Evolutionary conservation across 2,888 invertebrate species (phyloP), one percentile per base, ranked within the genome.

Genomic region (Rosalia funebris): DNA sequence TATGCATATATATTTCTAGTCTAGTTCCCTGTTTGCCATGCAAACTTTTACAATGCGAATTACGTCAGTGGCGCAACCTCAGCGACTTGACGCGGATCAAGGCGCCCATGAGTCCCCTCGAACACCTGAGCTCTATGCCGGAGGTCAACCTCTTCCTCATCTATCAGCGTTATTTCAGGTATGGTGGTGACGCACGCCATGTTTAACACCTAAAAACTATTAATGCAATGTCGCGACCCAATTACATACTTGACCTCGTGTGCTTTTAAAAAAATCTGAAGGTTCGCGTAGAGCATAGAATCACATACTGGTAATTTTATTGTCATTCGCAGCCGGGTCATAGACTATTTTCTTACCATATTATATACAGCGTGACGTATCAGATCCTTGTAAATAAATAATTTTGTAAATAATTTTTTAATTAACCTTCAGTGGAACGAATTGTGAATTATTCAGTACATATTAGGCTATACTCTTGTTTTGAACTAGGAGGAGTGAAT

Each of bases 141-240:
- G 60, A 60, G 55, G 60, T 50, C 60, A 50, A 60, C 34, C 14
- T 42, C 53, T 54, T 47, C 41, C 36, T 44, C 57, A 42, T 57
- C 34, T 19, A 47, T 56, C n/a, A n/a, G n/a, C n/a, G n/a, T n/a
- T n/a, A n/a, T n/a, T 45, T 31, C 2, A 45, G 15, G 17, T 54
- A 54, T 54, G n/a, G n/a, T n/a, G n/a, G n/a, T 54, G 54, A 54
- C 45, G 44, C 42, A 39, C 11, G 32, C 11, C 50, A 36, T 57
- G 50, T 50, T 57, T 50, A 44, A 42, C 57, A 41, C n/a, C n/a
- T n/a, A 31, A 48, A 39, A 19, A 25, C 41, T 20, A 16, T 14
- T 57, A 41, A 50, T 39, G 44, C 47, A 50, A 47, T 17, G 57
- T 19, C 34, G 16, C 42, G 57, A 39, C 57, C 57, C 46, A 48